Evolutionary conservation across 2,888 invertebrate genomes (phyloP).

Genomic region (Plebejus argus): DNA sequence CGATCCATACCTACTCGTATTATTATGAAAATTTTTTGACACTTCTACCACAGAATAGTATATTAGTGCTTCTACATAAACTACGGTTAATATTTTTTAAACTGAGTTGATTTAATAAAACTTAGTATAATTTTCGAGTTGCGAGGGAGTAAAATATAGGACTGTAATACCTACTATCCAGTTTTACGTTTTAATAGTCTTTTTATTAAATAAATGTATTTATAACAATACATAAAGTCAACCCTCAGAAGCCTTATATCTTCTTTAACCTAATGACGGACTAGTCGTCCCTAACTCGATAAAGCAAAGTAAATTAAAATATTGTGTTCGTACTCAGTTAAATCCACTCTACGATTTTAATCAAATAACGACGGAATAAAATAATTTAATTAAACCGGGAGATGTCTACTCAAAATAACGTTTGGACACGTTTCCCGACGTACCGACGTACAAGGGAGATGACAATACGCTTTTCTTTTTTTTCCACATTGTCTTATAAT

Average conservation of each 20-base stretch:
- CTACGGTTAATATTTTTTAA: too few species aligned
- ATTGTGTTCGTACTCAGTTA: slow-evolving; percentile 29
- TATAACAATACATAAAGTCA: too few species aligned
- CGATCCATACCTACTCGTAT: too few species aligned
- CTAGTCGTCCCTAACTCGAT: slow-evolving; percentile 16
- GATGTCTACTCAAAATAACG: slow-evolving; percentile 57
- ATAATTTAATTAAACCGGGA: slow-evolving; percentile 50
- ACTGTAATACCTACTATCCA: too few species aligned
- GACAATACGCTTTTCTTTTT: slow-evolving; percentile 43
- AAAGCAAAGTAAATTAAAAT: slow-evolving; percentile 31
- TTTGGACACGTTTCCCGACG: slow-evolving; percentile 49
- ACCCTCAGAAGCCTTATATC: not conserved
- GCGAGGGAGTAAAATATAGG: too few species aligned
- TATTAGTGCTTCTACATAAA: too few species aligned
- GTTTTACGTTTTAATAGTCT: too few species aligned
- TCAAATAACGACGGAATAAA: slow-evolving; percentile 33
- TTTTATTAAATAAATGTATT: too few species aligned
- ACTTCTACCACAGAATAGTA: too few species aligned
- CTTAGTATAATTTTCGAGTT: too few species aligned
- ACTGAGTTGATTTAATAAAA: too few species aligned
- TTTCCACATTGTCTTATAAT: slow-evolving; percentile 56
- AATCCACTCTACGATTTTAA: slow-evolving; percentile 32
- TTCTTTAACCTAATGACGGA: slow-evolving; percentile 1
- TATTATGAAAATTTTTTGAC: too few species aligned
- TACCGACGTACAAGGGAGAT: slow-evolving; percentile 42